Conservation (phyloP, 2,797 vertebrate species). For the Bryconaethiops microstoma region DNA sequence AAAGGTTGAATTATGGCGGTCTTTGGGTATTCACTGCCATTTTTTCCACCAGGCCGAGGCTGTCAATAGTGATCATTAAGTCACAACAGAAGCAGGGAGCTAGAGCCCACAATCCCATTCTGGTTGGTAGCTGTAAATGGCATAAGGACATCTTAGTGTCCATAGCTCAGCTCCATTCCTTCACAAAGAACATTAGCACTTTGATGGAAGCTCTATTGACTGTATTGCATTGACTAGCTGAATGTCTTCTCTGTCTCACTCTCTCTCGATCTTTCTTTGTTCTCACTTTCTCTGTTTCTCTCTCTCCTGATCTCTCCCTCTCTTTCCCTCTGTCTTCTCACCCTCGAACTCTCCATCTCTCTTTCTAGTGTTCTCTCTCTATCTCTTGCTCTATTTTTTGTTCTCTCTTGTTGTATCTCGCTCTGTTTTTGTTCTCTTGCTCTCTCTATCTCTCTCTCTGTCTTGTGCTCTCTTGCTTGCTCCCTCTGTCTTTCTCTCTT, state of each 20-base stretch:
- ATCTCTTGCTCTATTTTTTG: too few species aligned
- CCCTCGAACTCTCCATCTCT: too few species aligned
- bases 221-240: background rate
- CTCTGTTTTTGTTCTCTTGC: too few species aligned
- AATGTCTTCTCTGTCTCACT: background rate
- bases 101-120: background rate
- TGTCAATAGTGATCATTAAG: constrained; percentile 4
- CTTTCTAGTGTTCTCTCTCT: too few species aligned
- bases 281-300: background rate
- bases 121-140: background rate
- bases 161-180: background rate
- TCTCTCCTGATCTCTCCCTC: too few species aligned
- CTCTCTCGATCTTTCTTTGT: too few species aligned
- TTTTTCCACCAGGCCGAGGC: too few species aligned
- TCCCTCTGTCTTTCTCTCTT: too few species aligned
- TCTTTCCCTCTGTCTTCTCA: too few species aligned
- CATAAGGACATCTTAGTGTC: background rate
- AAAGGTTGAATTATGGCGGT: background rate
- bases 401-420: too few species aligned
- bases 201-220: background rate
- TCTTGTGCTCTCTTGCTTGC: too few species aligned
- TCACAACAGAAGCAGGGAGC: background rate
- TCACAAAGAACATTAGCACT: background rate
- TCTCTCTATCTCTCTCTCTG: too few species aligned
- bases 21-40: background rate